These are phyloP conservation scores for Prunella strophiata DNA, from an alignment of 2,797 vertebrate genomes.

Conservation along the genomic window DNA sequence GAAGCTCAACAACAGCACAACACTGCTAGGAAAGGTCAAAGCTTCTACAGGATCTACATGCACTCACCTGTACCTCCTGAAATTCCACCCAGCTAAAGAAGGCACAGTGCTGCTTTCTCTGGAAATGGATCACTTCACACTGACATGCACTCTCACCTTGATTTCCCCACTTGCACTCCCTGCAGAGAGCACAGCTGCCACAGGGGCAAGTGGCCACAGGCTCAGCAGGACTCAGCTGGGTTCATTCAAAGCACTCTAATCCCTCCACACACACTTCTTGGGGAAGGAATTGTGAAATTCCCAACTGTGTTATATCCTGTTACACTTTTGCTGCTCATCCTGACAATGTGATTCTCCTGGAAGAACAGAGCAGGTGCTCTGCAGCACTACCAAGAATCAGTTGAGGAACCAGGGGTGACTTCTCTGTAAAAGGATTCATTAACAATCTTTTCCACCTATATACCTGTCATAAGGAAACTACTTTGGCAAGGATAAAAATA, in stretches of 20 bases:
- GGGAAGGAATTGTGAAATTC: not conserved
- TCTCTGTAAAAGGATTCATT: accelerated
- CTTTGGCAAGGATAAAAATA: not conserved
- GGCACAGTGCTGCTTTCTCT: not conserved
- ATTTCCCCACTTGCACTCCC: not conserved
- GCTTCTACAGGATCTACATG: not conserved
- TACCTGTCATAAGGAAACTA: not conserved
- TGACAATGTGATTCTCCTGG: not conserved
- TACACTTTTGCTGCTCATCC: accelerated
- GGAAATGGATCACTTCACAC: not conserved
- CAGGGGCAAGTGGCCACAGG: accelerated
- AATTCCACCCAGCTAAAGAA: accelerated
- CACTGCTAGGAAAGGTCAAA: not conserved
- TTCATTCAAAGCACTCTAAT: not conserved
- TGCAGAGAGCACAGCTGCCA: not conserved
- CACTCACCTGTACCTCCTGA: not conserved
- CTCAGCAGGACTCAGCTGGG: not conserved
- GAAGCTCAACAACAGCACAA: not conserved
- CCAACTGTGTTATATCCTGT: not conserved
- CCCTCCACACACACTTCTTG: not conserved
- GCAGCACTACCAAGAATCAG: not conserved
- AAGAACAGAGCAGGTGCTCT: not conserved
- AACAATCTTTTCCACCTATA: not conserved
- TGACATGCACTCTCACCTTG: not conserved
- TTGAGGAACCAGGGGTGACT: not conserved